Conservation (phyloP, 2,113 vertebrate species). For the Petromus typicus region DNA sequence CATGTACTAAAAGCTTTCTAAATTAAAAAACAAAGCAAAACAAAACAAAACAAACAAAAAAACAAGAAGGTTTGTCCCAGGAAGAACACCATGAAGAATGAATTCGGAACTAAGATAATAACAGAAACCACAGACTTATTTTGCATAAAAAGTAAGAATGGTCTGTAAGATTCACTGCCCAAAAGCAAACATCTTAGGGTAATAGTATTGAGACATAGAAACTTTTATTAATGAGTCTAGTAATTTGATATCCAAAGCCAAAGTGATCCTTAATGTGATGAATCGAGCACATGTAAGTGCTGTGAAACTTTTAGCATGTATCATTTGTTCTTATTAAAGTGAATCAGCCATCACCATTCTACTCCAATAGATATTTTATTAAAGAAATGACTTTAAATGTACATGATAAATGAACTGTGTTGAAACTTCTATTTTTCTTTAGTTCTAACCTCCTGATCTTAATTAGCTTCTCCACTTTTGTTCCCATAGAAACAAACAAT, state of each 20-base stretch:
- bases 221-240: conserved; percentile 59
- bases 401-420: conserved; percentile 84
- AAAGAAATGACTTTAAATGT: conserved; percentile 83
- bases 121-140: neutral
- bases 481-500: conserved; percentile 84
- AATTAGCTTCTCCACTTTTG: conserved; percentile 85
- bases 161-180: neutral
- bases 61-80: neutral
- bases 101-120: neutral
- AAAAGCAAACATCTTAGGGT: conserved; percentile 19
- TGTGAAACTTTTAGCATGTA: conserved; percentile 81
- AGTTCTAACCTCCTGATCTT: conserved; percentile 84
- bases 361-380: conserved; percentile 79
- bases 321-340: conserved; percentile 82
- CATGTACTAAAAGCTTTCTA: too few relatives aligned
- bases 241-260: conserved; percentile 80
- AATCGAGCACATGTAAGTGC: conserved; percentile 72
- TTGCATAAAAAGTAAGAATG: neutral
- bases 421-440: conserved; percentile 85
- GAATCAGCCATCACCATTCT: conserved; percentile 74
- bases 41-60: too few relatives aligned
- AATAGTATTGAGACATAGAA: conserved; percentile 42
- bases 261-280: conserved; percentile 73
- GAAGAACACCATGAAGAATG: neutral
- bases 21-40: too few relatives aligned